Percentiles rank a stretch among this genome's conserved stretches.
Evolutionary conservation across 2,797 vertebrate species (phyloP).

Genomic region (Champsocephalus gunnari): DNA sequence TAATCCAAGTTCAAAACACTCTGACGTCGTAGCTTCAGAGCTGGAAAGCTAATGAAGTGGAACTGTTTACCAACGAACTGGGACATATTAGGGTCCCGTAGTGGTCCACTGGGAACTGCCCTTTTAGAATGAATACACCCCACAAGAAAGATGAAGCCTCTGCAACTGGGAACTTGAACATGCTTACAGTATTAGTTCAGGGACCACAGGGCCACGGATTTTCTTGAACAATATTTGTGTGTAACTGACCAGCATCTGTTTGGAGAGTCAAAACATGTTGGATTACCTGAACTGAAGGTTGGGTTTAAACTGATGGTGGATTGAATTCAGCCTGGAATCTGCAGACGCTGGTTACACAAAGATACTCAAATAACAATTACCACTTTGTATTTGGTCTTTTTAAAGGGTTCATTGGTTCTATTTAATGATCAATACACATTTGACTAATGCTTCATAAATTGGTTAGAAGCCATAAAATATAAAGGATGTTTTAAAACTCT

Average conservation of each 20-base stretch:
- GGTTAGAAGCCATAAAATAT: neutral
- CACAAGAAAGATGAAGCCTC: neutral
- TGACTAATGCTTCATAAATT: neutral
- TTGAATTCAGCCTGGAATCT: constrained; percentile 39
- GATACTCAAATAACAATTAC: too few species aligned
- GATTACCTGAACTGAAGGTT: neutral
- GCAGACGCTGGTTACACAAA: constrained; percentile 61
- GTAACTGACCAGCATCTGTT: neutral
- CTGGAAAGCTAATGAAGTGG: too few species aligned
- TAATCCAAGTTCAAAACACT: too few species aligned
- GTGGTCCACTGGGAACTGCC: too few species aligned
- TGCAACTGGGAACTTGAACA: neutral
- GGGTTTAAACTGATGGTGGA: constrained; percentile 53
- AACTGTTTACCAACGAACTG: too few species aligned
- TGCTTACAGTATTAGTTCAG: neutral
- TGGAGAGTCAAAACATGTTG: neutral
- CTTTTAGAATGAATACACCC: too few species aligned
- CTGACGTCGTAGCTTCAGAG: too few species aligned
- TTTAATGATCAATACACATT: too few species aligned
- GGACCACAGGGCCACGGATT: neutral
- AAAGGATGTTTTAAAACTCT: neutral
- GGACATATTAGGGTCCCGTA: too few species aligned
- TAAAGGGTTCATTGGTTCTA: neutral
- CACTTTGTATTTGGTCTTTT: neutral
- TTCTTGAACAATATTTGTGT: neutral